Conservation (phyloP, 2,888 invertebrate genomes). For the Bhutanitis thaidina region DNA sequence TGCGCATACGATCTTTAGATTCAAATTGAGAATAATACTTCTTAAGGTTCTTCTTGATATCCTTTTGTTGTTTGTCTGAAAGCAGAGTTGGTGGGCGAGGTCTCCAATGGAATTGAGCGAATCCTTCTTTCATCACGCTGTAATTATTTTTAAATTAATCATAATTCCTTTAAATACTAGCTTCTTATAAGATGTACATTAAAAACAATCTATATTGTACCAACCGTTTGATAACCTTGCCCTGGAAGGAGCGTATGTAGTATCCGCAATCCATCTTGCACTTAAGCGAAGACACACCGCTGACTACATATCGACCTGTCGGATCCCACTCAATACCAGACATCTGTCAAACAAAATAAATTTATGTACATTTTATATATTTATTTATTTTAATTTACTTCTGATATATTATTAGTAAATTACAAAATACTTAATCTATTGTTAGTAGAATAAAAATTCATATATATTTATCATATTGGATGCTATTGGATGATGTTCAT, state of each 20-base stretch:
- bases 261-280: slow-evolving; percentile 96
- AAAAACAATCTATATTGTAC: background rate
- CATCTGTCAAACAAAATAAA: slow-evolving; percentile 61
- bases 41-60: slow-evolving; percentile 98
- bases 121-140: slow-evolving; percentile 93
- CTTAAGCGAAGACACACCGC: slow-evolving; percentile 97
- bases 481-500: no score
- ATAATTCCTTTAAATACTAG: no score
- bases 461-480: no score
- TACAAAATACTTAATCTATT: no score
- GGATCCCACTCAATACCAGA: slow-evolving; percentile 99
- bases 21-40: slow-evolving; percentile 98
- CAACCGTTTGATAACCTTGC: slow-evolving; percentile 81
- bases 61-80: slow-evolving; percentile 91
- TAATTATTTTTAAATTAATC: slow-evolving; percentile 9
- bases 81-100: slow-evolving; percentile 95
- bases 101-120: slow-evolving; percentile 97
- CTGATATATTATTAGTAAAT: no score
- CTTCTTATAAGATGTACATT: no score
- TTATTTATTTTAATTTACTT: no score
- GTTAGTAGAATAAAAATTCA: no score
- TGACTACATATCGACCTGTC: slow-evolving; percentile 97
- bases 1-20: slow-evolving; percentile 95
- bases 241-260: slow-evolving; percentile 99
- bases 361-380: no score